Evolutionary conservation across 35 echinoderm and acorn worm species (phyloP), one percentile per base, ranked within the genome.

Genomic region (Ophioderma brevispina): DNA sequence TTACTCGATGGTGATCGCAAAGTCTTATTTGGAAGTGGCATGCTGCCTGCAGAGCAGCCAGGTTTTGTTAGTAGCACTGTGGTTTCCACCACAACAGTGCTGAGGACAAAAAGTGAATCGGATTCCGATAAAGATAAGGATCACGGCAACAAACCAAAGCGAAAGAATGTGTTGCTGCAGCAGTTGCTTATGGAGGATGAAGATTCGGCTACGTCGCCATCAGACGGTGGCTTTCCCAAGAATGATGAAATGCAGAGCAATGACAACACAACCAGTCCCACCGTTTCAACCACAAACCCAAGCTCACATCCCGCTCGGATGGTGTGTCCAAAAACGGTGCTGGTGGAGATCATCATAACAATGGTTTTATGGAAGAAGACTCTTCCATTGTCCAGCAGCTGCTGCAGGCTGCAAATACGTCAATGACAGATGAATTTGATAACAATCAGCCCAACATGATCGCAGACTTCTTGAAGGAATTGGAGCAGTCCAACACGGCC

Each of bases 11-110:
- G 96, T 2, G 90, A 98, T 63, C 46, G 79, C 0, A 28, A 81
- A 2, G 81, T 79, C 0, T 92, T 84, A 76, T 98, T 98, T 83
- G 96, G 96, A 6, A 90, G 81, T 31, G 89, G 92, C 18, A 85
- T 89, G 56, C 81, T 94, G 0, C 96, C 96, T 31, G 76, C 88
- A 33, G 92, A 98, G 31, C 96, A 98, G 90, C 91, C 87, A 0
- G 95, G 91, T 23, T 97, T 97, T 91, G 91, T 97, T 5, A 90
- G 91, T 64, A 93, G 91, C 46, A 93, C 88, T 25, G 89, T 97
- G 36, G 95, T 97, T 18, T 97, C 95, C 23, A 97, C 95, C 13
- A 94, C 95, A 1, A 93, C 91, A 1, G 84, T 84, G 40, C 79
- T 92, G 37, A 70, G 88, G 23, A 82, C 81, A 17, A 84, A 85